Evolutionary conservation across 1,140 invertebrate species (phyloP), one percentile per base, ranked within the genome.

Genomic region (Paralvinella palmiformis): DNA sequence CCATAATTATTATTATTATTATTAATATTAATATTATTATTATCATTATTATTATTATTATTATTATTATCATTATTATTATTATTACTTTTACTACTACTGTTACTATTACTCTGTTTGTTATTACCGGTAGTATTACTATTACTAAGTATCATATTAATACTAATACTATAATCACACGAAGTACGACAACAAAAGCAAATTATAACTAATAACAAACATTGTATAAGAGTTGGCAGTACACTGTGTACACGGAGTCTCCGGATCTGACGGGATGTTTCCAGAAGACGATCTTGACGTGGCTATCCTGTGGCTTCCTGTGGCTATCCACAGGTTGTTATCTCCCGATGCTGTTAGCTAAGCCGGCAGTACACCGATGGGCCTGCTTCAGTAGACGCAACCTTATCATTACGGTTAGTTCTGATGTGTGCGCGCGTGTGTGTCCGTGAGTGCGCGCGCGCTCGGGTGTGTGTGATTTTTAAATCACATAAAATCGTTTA

Each of bases 211-310:
- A n/a, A n/a, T n/a, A n/a, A n/a, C n/a, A n/a, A n/a, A n/a, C n/a
- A n/a, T n/a, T n/a, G n/a, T n/a, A n/a, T n/a, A n/a, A n/a, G n/a
- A n/a, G n/a, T n/a, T n/a, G n/a, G n/a, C n/a, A n/a, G n/a, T n/a
- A n/a, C 81, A 83, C 78, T 96, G 93, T 79, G 93, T 95, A 80
- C 88, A 94, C 76, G 88, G 89, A 32, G 6, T 68, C 57, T 41
- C 73, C 73, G n/a, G 67, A 74, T 29, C 65, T 77, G 31, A 71
- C 72, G 1, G 31, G 62, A 31, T 78, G 76, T 64, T 78, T 78
- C 55, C 72, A 77, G 56, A 69, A 73, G 36, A 95, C 92, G 3
- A 86, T 90, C 1, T 76, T 96, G 35, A 81, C 92, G 50, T 95
- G 92, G 91, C 76, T 86, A 41, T 94, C 95, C 4, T 94, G 91